Conservation (phyloP, 1,140 invertebrate genomes). For the Zaprionus kolodkinae region DNA sequence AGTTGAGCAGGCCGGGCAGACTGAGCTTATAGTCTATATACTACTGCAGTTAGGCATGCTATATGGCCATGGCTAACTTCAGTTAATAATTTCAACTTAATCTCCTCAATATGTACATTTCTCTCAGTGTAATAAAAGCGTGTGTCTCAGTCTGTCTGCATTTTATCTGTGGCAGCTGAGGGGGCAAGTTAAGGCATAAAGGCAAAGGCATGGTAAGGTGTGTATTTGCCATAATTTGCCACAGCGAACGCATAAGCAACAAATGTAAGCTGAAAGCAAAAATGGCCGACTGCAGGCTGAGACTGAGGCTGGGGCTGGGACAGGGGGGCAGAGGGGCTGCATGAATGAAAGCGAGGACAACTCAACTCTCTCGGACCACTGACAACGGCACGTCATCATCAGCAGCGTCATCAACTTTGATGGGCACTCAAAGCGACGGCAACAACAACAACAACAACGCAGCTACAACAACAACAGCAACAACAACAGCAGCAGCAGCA, state of each 20-base stretch:
- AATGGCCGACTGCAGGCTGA: conserved; percentile 25
- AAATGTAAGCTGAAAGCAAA: conserved; percentile 42
- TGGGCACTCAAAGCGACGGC: conserved; percentile 55
- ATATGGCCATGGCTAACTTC: background rate
- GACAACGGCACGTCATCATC: conserved; percentile 78
- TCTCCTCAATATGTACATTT: conserved; percentile 4
- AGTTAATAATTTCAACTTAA: background rate
- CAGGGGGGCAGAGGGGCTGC: conserved; percentile 6
- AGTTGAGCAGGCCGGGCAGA: background rate
- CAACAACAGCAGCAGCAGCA: conserved; percentile 25
- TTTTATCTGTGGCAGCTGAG: conserved; percentile 20
- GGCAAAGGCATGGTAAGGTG: conserved; percentile 62
- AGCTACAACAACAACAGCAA: conserved; percentile 28
- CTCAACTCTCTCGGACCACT: conserved; percentile 52
- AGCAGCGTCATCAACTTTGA: conserved; percentile 71
- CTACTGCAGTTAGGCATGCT: background rate
- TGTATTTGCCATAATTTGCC: conserved; percentile 84
- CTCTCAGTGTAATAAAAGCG: background rate
- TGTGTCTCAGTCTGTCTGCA: conserved; percentile 6
- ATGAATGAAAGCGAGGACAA: conserved; percentile 76
- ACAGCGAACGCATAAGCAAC: conserved; percentile 66
- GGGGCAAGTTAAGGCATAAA: conserved; percentile 1
- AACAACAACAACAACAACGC: conserved; percentile 32
- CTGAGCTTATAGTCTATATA: background rate
- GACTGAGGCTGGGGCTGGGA: background rate